Conservation (phyloP, 2,888 invertebrate species). For the Blastobasis lacticolella region DNA sequence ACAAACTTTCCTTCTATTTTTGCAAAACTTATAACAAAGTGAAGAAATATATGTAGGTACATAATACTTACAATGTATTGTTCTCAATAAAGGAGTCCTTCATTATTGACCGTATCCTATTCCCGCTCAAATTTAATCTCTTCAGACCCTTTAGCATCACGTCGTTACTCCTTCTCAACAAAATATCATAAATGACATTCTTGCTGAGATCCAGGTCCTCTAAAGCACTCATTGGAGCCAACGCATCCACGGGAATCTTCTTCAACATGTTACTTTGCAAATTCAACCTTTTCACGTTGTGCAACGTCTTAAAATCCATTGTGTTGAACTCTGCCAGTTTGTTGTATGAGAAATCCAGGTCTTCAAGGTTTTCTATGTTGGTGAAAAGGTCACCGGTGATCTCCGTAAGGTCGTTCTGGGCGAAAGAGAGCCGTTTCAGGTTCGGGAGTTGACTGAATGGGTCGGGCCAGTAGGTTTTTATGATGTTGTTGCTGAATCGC, state of each 20-base stretch:
- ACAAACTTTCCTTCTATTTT: too few species aligned
- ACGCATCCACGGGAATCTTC: constrained; percentile 48
- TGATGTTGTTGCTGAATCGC: constrained; percentile 54
- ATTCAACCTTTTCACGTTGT: constrained; percentile 49
- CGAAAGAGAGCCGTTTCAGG: constrained; percentile 58
- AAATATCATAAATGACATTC: constrained; percentile 53
- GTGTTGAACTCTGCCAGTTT: constrained; percentile 51
- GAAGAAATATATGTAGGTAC: background rate
- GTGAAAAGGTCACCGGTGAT: constrained; percentile 64
- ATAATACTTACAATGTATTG: constrained; percentile 56
- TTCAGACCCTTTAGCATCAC: constrained; percentile 41
- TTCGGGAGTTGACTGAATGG: constrained; percentile 54
- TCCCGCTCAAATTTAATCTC: constrained; percentile 64
- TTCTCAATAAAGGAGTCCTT: constrained; percentile 52
- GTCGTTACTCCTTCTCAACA: constrained; percentile 42
- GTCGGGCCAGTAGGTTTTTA: constrained; percentile 62
- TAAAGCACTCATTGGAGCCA: constrained; percentile 48
- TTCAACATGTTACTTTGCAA: constrained; percentile 61
- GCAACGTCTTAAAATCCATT: constrained; percentile 49
- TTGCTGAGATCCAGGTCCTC: constrained; percentile 65
- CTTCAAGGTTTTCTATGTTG: constrained; percentile 50
- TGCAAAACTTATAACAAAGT: too few species aligned
- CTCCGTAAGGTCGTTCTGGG: constrained; percentile 59
- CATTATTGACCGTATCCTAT: constrained; percentile 54
- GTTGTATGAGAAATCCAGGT: constrained; percentile 71